Conservation (phyloP, 2,888 invertebrate species). For the Tribolium freemani region DNA sequence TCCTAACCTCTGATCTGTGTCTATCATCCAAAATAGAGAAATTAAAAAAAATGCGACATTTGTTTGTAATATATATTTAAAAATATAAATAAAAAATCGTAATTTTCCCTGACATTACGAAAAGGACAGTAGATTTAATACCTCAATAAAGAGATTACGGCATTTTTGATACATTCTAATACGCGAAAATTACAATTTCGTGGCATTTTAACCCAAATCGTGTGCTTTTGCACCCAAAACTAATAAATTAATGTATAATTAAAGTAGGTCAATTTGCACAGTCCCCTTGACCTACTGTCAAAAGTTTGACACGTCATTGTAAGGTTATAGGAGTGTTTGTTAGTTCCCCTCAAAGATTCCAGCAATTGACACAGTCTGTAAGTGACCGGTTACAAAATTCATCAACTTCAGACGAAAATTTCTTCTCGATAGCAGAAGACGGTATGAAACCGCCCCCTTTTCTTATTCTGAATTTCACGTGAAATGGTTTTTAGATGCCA, state of each 20-base stretch:
- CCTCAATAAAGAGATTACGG: no score
- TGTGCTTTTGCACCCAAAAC: no score
- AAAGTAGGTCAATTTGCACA: not conserved
- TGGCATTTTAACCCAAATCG: no score
- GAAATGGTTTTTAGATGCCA: constrained; percentile 51
- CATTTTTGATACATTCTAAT: no score
- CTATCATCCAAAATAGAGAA: no score
- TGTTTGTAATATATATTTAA: no score
- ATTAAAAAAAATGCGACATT: no score
- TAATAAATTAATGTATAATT: not conserved
- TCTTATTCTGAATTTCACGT: not conserved
- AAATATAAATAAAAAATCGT: no score
- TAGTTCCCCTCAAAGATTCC: constrained; percentile 85
- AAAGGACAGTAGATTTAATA: no score
- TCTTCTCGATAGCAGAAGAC: constrained; percentile 67
- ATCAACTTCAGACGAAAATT: constrained; percentile 61
- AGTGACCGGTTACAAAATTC: constrained; percentile 67
- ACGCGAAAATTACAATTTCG: no score
- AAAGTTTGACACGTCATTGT: constrained; percentile 59
- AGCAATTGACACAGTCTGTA: constrained; percentile 85
- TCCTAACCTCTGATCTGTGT: no score
- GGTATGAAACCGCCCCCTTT: constrained; percentile 52
- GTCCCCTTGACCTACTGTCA: constrained; percentile 26
- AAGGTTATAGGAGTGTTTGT: constrained; percentile 61
- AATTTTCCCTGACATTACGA: no score